phyloP scores from a whole-genome alignment of 2,797 vertebrate genomes.

The Scarus forsteni region DNA sequence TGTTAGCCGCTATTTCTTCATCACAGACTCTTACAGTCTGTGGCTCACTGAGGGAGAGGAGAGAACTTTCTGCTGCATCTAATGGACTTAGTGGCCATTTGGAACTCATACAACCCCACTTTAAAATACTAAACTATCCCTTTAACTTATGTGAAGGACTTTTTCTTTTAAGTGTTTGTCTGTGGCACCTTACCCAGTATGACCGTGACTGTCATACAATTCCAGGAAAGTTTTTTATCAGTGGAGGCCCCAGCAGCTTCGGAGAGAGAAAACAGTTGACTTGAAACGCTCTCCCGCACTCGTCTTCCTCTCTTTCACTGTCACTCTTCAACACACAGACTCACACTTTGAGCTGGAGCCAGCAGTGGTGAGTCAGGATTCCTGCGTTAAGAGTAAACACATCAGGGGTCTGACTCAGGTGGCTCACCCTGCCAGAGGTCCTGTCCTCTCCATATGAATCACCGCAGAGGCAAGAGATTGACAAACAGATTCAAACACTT shows the following conservation, averaged over 20 bases:
- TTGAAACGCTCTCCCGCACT: constrained; percentile 17
- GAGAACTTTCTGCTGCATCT: no score
- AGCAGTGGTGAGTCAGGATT: constrained; percentile 66
- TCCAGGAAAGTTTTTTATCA: constrained; percentile 51
- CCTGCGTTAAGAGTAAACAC: constrained; percentile 74
- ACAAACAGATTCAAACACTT: neutral
- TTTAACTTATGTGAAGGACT: constrained; percentile 17
- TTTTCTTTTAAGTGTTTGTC: neutral
- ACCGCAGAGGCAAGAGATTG: neutral
- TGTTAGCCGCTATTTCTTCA: no score
- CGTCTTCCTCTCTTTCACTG: constrained; percentile 1
- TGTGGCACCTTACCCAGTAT: constrained; percentile 36
- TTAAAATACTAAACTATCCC: no score
- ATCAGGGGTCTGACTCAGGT: constrained; percentile 65
- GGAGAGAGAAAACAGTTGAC: constrained; percentile 16
- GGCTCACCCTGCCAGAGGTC: constrained; percentile 60
- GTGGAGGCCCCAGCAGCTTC: constrained; percentile 28
- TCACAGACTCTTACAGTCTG: no score
- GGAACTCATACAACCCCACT: no score
- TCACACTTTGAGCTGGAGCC: constrained; percentile 27
- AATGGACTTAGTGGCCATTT: no score
- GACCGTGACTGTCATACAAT: constrained; percentile 29
- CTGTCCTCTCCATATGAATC: constrained; percentile 3
- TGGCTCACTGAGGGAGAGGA: no score
- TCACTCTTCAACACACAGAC: constrained; percentile 14